Evolutionary conservation across 2,888 invertebrate genomes (phyloP), one percentile per base, ranked within the genome.

Genomic region (Phania funesta): DNA sequence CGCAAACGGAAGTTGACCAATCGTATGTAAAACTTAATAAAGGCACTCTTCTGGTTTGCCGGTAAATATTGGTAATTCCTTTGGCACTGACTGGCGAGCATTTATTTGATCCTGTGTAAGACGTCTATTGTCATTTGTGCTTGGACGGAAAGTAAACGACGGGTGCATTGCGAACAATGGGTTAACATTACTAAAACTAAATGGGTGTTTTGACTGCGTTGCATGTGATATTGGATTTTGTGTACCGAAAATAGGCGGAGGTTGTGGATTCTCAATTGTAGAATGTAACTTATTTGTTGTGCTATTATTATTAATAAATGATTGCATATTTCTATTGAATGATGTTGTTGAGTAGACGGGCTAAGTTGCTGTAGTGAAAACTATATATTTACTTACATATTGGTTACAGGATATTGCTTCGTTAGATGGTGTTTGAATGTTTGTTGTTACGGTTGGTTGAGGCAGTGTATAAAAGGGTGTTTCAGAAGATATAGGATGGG

Each of bases 261-360:
- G 77, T 83, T 0, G 80, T 74, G 76, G 71, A 80, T 13, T 77
- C 67, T n/a, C n/a, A n/a, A n/a, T n/a, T 9, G 75, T 73, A 11
- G 78, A 68, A 32, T 58, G 83, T 62, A 70, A 82, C 46, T 78
- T 79, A 16, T 64, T 52, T 6, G 76, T 60, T 20, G 29, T 46
- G 1, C 76, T n/a, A n/a, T n/a, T n/a, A n/a, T n/a, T n/a, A n/a
- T n/a, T n/a, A n/a, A n/a, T n/a, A n/a, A n/a, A n/a, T n/a, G n/a
- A n/a, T n/a, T n/a, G n/a, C n/a, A n/a, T n/a, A n/a, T n/a, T 73
- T 16, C 52, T 58, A 35, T 62, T 80, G 24, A 16, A 74, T 46
- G 68, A 77, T 24, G 74, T 29, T 7, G 4, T 29, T 29, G 7
- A 7, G 29, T 7, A 29, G 56, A 1, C 75, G 50, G 3, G 75